Evolutionary conservation across 2,888 invertebrate species (phyloP).

Genomic region (Acanthosepion esculentum): DNA sequence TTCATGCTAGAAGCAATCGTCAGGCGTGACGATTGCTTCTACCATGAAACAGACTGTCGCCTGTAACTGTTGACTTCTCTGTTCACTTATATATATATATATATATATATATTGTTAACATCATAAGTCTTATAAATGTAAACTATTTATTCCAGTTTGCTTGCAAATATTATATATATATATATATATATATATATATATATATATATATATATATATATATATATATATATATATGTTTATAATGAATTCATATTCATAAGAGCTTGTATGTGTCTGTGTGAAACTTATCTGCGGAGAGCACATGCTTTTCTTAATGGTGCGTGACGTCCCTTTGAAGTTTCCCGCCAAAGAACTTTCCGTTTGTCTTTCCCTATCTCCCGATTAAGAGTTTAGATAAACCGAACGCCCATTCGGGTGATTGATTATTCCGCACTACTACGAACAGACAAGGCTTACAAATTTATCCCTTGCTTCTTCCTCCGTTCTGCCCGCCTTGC

Average conservation of each 20-base stretch:
- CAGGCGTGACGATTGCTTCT: too few species aligned
- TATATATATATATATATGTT: background rate
- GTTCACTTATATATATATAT: too few species aligned
- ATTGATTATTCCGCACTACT: background rate
- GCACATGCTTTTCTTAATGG: slow-evolving; percentile 2
- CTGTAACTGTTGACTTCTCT: too few species aligned
- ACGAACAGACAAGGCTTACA: background rate
- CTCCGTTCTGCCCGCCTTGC: background rate
- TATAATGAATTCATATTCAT: background rate
- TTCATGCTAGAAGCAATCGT: too few species aligned
- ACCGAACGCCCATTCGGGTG: background rate
- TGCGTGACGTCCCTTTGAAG: slow-evolving; percentile 33
- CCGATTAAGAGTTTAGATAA: background rate
- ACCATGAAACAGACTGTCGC: too few species aligned
- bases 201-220: background rate
- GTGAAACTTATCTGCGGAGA: background rate
- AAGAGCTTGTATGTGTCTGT: background rate
- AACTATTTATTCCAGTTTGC: too few species aligned
- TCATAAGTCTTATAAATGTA: too few species aligned
- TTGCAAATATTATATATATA: background rate
- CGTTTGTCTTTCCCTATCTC: background rate
- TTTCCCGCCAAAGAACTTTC: background rate
- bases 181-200: background rate
- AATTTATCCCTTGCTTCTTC: background rate
- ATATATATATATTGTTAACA: too few species aligned